These are phyloP conservation scores for Apostichopus parvimensis DNA, from an alignment of 35 echinoderm and acorn worm species.

Conservation along the genomic window DNA sequence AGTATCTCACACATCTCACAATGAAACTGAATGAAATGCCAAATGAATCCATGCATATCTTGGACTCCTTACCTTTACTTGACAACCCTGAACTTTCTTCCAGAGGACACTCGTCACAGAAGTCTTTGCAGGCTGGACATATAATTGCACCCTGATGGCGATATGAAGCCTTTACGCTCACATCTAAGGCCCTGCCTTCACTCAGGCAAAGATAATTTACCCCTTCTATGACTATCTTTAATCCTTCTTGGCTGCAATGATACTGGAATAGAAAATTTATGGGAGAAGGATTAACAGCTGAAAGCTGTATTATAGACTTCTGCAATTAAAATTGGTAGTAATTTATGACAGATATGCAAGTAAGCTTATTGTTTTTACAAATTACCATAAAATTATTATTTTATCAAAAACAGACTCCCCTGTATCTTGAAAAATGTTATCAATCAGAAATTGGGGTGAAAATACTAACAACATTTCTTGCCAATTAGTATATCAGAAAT, in stretches of 20 bases:
- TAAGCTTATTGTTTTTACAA: no score
- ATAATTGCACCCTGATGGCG: slow-evolving; percentile 70
- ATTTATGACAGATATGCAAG: no score
- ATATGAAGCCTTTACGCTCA: slow-evolving; percentile 53
- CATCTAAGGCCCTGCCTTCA: slow-evolving; percentile 55
- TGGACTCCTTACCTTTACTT: background rate
- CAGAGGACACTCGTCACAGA: slow-evolving; percentile 68
- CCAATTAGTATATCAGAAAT: no score
- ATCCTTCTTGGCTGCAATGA: slow-evolving; percentile 61
- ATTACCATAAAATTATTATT: no score
- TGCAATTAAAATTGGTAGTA: no score
- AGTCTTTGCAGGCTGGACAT: slow-evolving; percentile 72
- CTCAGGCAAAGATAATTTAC: slow-evolving; percentile 59
- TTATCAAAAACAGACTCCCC: no score
- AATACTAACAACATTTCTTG: no score
- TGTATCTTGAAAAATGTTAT: no score
- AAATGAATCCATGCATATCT: background rate
- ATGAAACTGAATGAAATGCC: no score
- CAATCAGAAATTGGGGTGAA: no score
- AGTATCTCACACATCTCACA: no score
- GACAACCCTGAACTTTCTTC: background rate
- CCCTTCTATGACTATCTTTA: slow-evolving; percentile 70
- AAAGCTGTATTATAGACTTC: no score
- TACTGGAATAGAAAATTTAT: slow-evolving; percentile 28
- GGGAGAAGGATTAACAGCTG: background rate